Evolutionary conservation across 2,888 invertebrate species (phyloP), one percentile per base, ranked within the genome.

Genomic region (Acrobasis consociella): DNA sequence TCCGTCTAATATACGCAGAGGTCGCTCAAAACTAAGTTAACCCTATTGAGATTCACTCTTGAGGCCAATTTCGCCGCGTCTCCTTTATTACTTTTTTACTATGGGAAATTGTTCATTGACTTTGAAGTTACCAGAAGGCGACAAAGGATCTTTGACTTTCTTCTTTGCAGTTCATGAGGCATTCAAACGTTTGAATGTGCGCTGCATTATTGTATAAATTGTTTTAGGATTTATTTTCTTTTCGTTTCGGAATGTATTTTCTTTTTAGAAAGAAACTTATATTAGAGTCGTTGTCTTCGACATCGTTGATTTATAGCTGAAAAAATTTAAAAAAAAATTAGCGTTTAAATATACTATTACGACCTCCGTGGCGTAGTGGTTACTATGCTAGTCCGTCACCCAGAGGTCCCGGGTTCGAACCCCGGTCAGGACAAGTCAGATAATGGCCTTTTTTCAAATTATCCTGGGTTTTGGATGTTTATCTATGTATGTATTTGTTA

Each of bases 21-120:
- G 72, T 72, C 73, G 71, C 68, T 72, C 71, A 72, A 73, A 80
- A 77, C 77, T 77, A 73, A 76, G 73, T 81, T 71, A 72, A 76
- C 77, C 80, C 79, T 85, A 86, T 85, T 85, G 85, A 80, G 81
- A 86, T 82, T 84, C 80, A 83, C 79, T 84, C 85, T 80, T 81
- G 80, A 78, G 73, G 76, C 77, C 76, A 78, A 81, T 85, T 83
- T 75, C 70, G 72, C 69, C 73, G 62, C 72, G 71, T 72, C 77
- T 78, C 65, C 67, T 82, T 85, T 89, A 86, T 89, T 86, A 85
- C 78, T 79, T 82, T 79, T 78, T 78, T 74, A 66, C 69, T 73
- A 73, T 74, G 67, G 75, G 73, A 76, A 75, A 80, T 75, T 80
- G 77, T 82, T 80, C 76, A 78, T 80, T 69, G 76, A 65, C 70